Evolutionary conservation across 1,140 invertebrate species (phyloP).

Genomic region (Brachionus rotundiformis): DNA sequence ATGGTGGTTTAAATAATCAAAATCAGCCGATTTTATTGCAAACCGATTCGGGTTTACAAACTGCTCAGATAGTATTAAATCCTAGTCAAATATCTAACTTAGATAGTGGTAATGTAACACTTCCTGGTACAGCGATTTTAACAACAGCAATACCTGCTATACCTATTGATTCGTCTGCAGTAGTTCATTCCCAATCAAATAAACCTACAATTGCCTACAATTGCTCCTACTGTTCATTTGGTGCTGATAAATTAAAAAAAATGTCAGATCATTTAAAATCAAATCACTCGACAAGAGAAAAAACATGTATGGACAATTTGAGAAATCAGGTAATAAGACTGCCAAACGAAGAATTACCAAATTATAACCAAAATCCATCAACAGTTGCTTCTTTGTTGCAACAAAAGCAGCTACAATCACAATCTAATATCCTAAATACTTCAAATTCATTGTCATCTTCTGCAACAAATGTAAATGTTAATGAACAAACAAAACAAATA

Average conservation of each 20-base stretch:
- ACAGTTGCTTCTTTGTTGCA: constrained; percentile 31
- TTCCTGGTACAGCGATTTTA: background rate
- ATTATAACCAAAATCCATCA: constrained; percentile 42
- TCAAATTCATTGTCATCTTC: background rate
- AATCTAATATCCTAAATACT: background rate
- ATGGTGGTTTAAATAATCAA: background rate
- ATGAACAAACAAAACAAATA: background rate
- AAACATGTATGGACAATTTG: constrained; percentile 48
- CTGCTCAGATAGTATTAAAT: constrained; percentile 46
- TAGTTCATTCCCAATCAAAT: background rate
- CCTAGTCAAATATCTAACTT: background rate
- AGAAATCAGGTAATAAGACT: constrained; percentile 28
- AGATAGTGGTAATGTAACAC: background rate
- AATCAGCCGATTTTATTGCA: constrained; percentile 33
- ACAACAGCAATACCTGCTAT: constrained; percentile 7
- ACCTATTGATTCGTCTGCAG: background rate
- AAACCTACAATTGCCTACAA: constrained; percentile 37
- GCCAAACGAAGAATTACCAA: constrained; percentile 46
- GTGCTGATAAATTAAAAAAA: constrained; percentile 51
- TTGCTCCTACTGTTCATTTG: constrained; percentile 47
- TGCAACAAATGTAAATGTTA: background rate
- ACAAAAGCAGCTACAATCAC: constrained; percentile 28
- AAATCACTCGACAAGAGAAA: constrained; percentile 25
- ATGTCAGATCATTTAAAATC: constrained; percentile 36
- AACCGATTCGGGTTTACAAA: constrained; percentile 20